A percentile compares a stretch with the other conserved stretches of the same genome.
Conservation (phyloP, 2,113 vertebrate species). For the Callaeas wilsoni region DNA sequence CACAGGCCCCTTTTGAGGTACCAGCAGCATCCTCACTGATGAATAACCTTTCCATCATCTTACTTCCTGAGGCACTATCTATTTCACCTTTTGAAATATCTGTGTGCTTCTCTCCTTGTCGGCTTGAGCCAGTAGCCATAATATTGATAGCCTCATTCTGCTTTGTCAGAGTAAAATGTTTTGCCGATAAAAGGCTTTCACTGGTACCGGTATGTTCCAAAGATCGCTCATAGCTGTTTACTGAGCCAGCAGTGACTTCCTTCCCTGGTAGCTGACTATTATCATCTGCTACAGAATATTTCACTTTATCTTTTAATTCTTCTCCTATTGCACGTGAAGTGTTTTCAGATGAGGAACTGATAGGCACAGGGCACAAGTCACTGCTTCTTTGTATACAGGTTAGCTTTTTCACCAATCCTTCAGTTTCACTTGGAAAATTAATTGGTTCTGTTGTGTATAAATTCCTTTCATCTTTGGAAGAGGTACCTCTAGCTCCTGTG, state of each 20-base stretch:
- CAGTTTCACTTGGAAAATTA: slow-evolving; percentile 65
- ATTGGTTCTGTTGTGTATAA: slow-evolving; percentile 50
- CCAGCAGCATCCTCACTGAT: slow-evolving; percentile 16
- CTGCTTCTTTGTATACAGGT: slow-evolving; percentile 4
- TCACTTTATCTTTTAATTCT: slow-evolving; percentile 40
- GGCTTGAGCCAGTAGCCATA: neutral
- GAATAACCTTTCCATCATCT: slow-evolving; percentile 38
- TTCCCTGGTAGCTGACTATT: slow-evolving; percentile 4
- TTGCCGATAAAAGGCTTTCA: neutral
- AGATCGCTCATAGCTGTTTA: neutral
- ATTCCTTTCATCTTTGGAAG: slow-evolving; percentile 67
- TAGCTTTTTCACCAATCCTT: slow-evolving; percentile 51
- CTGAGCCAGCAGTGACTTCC: neutral
- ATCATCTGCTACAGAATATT: slow-evolving; percentile 25
- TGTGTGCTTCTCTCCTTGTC: neutral
- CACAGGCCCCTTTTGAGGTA: neutral
- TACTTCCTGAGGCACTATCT: neutral
- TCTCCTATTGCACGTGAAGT: slow-evolving; percentile 5
- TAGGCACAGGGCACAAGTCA: slow-evolving; percentile 43
- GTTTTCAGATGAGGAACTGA: slow-evolving; percentile 49
- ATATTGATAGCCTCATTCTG: neutral
- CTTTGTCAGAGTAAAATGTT: slow-evolving; percentile 3
- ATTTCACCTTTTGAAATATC: slow-evolving; percentile 32
- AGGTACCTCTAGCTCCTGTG: slow-evolving; percentile 60
- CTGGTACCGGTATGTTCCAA: neutral